Conservation (phyloP, 2,113 vertebrate genomes). For the Herpailurus yagouaroundi region DNA sequence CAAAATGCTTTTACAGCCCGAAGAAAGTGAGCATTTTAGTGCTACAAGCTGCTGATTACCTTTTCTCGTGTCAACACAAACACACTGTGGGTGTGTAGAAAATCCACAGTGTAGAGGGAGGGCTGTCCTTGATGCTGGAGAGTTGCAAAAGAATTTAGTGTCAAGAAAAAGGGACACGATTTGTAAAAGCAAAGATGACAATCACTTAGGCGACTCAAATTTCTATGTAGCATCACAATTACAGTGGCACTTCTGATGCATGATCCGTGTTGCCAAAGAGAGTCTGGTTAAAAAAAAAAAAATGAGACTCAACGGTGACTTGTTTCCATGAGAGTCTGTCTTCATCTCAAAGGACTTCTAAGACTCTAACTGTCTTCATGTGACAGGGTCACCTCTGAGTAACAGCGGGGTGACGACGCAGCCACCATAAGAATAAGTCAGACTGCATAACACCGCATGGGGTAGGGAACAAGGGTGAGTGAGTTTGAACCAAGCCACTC, state of each 20-base stretch:
- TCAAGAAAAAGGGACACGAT: not conserved
- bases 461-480: accelerated
- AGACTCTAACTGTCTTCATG: not conserved
- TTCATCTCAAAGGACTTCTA: slow-evolving; percentile 39
- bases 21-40: not conserved
- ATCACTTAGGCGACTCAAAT: not conserved
- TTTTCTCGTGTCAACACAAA: not conserved
- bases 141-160: not conserved
- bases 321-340: slow-evolving; percentile 16
- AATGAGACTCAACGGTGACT: not conserved
- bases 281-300: not conserved
- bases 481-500: not conserved
- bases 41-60: not conserved
- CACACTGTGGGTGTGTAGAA: not conserved
- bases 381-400: not conserved
- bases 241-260: slow-evolving; percentile 3
- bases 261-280: slow-evolving; percentile 1
- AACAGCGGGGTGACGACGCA: not conserved
- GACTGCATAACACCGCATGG: not conserved
- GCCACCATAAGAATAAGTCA: not conserved
- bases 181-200: not conserved
- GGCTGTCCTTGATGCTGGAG: not conserved
- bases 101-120: not conserved
- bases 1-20: not conserved
- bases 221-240: not conserved